Evolutionary conservation across 2,888 invertebrate genomes (phyloP).

Genomic region (Norana najaformis): DNA sequence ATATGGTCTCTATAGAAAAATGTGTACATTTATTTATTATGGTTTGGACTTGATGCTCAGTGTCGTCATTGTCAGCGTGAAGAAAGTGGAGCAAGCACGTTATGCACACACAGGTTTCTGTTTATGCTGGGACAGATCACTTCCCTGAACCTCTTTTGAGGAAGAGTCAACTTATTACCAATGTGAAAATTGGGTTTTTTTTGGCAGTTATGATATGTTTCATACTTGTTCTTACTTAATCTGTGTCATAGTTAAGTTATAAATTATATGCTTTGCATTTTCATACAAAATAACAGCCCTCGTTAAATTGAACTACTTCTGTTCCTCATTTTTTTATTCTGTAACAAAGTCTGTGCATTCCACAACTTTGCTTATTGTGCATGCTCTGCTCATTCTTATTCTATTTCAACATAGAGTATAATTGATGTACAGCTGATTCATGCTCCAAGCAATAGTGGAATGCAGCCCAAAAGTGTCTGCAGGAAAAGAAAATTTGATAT

Average conservation of each 20-base stretch:
- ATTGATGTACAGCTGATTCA: not conserved
- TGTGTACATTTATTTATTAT: too few species aligned
- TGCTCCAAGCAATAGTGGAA: not conserved
- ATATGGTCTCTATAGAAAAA: too few species aligned
- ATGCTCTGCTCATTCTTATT: not conserved
- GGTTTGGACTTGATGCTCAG: not conserved
- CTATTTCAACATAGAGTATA: not conserved
- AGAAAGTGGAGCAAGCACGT: too few species aligned
- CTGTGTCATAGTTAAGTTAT: too few species aligned
- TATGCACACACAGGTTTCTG: not conserved
- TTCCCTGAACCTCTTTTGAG: too few species aligned
- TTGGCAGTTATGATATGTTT: not conserved
- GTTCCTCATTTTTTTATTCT: too few species aligned
- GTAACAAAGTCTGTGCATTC: not conserved
- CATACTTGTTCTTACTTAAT: too few species aligned
- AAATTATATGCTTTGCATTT: too few species aligned
- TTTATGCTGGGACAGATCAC: too few species aligned
- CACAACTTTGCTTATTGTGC: not conserved
- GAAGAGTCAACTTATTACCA: not conserved
- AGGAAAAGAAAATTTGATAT: not conserved
- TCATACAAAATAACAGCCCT: not conserved
- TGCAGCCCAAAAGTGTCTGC: not conserved
- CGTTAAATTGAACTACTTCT: too few species aligned
- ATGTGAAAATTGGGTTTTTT: not conserved
- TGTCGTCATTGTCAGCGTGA: not conserved